Evolutionary conservation across 2,797 vertebrate species (phyloP), one percentile per base, ranked within the genome.

Genomic region (Danio aesculapii): DNA sequence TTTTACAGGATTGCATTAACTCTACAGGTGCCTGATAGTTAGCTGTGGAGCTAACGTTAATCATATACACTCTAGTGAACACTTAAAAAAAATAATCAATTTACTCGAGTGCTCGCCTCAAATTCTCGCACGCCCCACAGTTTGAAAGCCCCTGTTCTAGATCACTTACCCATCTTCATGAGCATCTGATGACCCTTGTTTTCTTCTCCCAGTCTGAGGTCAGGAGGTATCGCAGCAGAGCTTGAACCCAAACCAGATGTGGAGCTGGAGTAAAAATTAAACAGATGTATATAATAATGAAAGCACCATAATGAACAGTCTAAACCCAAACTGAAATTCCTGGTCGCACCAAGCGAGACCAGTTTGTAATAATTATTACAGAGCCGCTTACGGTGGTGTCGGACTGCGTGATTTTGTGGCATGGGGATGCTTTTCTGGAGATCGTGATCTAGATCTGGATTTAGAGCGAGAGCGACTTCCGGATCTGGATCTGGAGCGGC

Each of bases 151-250:
- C 21, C 4, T 3, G 1, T 39, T 8, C 41, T 74, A 43, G 52
- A 46, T 0, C 49, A 72, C 90, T 85, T 91, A 99, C 98, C 98
- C 98, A 99, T 99, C 91, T 99, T 99, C 91, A 99, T 97, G 0
- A 99, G 94, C 93, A 99, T 96, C 90, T 99, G 97, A 86, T 99
- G 98, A 17, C 98, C 98, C 89, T 98, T 99, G 86, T 99, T 99
- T 88, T 99, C 98, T 78, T 99, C 98, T 21, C 98, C 98, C 2
- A 99, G 93, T 82, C 97, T 92, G 0, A 89, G 89, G 62, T 97
- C 97, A 5, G 88, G 75, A 61, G 93, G 50, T 14, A 90, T 84
- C 84, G 94, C 93, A 17, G 95, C 91, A 10, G 96, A 89, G 41
- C 91, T 89, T 13, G 93, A 90, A 8, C 95, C 96, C 85, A 96